Conservation (phyloP, 2,888 invertebrate species). For the Drosophila mayaguana region DNA sequence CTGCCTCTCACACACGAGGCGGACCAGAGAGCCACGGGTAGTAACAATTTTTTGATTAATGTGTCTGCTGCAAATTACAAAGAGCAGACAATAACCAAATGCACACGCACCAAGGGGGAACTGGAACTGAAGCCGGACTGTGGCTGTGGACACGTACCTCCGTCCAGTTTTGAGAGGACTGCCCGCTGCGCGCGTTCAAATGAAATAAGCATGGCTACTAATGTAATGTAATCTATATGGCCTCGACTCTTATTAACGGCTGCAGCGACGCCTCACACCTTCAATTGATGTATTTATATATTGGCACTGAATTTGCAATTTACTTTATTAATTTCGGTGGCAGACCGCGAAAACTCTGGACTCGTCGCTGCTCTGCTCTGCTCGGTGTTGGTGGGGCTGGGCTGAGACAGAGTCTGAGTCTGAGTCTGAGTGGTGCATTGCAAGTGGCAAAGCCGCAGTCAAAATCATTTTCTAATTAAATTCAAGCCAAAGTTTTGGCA, state of each 20-base stretch:
- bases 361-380: conserved; percentile 13
- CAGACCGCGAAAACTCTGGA: conserved; percentile 58
- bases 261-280: conserved; percentile 13
- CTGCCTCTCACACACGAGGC: conserved; percentile 8
- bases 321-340: conserved; percentile 66
- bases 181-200: conserved; percentile 63
- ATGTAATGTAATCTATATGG: conserved; percentile 53
- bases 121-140: neutral
- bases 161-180: conserved; percentile 32
- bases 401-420: conserved; percentile 1
- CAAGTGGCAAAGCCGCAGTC: conserved; percentile 71
- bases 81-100: conserved; percentile 75
- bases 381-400: conserved; percentile 1
- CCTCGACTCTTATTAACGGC: conserved; percentile 29
- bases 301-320: conserved; percentile 60
- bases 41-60: conserved; percentile 84
- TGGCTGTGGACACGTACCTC: conserved; percentile 1
- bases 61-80: conserved; percentile 84
- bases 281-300: conserved; percentile 27
- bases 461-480: conserved; percentile 82
- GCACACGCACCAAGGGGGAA: conserved; percentile 23
- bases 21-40: conserved; percentile 53
- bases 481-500: conserved; percentile 67
- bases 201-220: conserved; percentile 78
- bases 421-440: conserved; percentile 34